Percentiles rank a stretch among this genome's conserved stretches.
These are phyloP conservation scores for Cremastinae sp. DNA, from an alignment of 2,888 invertebrate species.

Conservation along the genomic window DNA sequence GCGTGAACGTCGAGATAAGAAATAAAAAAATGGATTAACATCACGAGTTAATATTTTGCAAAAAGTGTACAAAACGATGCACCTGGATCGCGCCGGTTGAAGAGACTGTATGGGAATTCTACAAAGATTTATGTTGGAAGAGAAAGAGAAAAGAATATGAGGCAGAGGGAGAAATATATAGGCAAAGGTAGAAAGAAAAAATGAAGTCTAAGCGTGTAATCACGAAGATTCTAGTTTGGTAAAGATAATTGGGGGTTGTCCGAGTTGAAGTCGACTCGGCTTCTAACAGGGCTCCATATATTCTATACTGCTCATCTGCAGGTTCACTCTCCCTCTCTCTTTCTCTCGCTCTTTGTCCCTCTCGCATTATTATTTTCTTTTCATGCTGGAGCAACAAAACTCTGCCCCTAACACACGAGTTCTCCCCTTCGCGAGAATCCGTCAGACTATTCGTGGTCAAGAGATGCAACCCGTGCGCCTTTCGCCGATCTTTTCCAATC, in stretches of 20 bases:
- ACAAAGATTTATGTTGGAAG: conserved; percentile 22
- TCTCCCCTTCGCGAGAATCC: conserved; percentile 40
- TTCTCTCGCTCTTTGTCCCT: conserved; percentile 34
- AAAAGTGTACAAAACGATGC: conserved; percentile 62
- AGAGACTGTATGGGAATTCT: conserved; percentile 40
- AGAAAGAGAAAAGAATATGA: background rate
- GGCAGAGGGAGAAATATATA: conserved; percentile 39
- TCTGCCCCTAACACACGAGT: conserved; percentile 28
- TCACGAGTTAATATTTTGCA: too few relatives aligned
- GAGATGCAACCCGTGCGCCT: conserved; percentile 12
- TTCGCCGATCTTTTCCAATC: conserved; percentile 22
- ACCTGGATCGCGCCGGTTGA: conserved; percentile 65
- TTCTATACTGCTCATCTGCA: conserved; percentile 28
- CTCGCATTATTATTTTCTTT: conserved; percentile 17
- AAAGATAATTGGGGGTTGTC: conserved; percentile 78
- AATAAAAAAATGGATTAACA: too few relatives aligned
- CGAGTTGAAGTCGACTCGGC: conserved; percentile 55
- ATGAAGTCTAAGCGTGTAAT: conserved; percentile 72
- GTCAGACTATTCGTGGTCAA: conserved; percentile 41
- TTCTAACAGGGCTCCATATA: conserved; percentile 53
- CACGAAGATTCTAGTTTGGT: conserved; percentile 78
- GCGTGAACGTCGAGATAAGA: too few relatives aligned
- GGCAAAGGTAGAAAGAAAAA: conserved; percentile 39
- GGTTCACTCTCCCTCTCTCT: conserved; percentile 31
- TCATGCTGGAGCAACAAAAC: conserved; percentile 41